Evolutionary conservation across 1,140 invertebrate genomes (phyloP), one percentile per base, ranked within the genome.

Genomic region (Drosophila fuyamai): DNA sequence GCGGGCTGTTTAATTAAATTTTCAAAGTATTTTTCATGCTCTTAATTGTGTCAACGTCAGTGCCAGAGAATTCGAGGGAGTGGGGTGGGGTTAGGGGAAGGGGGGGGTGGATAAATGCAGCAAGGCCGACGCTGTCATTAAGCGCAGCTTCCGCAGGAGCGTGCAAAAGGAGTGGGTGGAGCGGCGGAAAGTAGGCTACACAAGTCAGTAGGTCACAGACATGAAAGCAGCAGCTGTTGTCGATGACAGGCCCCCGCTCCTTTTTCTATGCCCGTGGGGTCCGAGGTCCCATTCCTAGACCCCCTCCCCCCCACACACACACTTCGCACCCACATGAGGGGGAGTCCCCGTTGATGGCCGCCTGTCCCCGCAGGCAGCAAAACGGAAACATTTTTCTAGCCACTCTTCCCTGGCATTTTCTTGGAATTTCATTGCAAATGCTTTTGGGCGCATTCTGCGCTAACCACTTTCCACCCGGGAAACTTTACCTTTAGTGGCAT

Each of bases 41-140:
- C 84, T 86, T 86, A 86, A 86, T 88, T 88, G 80, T 88, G 83
- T 82, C 79, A 83, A 70, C 83, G 61, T 63, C 74, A 62, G 47
- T 43, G 60, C 44, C 36, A 41, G 48, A 35, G 40, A 46, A 66
- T 32, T 27, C 12, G 6, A 38, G 9, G 29, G 4, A 8, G 10
- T 5, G 4, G 47, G 8, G 1, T 13, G 2, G 16, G 44, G 44
- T 4, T 14, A 12, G 9, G 36, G 36, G 9, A 9, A n/a, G 43
- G 40, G 3, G 9, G 36, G 36, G 9, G 35, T n/a, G 43, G 40
- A 4, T 9, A 71, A 40, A 43, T 66, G 77, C 46, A 65, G 55
- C 54, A 76, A 75, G 48, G 51, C 71, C 61, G 55, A 41, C 14
- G 29, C 13, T 43, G 67, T 58, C 76, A 79, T 59, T 72, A 79